These are phyloP conservation scores for Brachionus rubens DNA, from an alignment of 1,140 invertebrate genomes.

Conservation along the genomic window DNA sequence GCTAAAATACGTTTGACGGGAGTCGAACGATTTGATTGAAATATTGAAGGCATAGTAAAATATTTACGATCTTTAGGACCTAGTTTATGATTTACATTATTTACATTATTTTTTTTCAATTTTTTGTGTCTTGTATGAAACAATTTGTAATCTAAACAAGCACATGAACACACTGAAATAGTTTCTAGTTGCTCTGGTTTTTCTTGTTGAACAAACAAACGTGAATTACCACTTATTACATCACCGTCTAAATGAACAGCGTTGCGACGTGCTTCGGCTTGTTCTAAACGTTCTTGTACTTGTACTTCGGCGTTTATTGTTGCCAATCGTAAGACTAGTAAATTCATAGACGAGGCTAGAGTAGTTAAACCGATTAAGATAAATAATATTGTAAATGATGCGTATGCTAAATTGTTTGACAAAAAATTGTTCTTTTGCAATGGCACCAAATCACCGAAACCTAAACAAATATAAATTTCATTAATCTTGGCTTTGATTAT, in stretches of 20 bases:
- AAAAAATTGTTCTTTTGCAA: constrained; percentile 86
- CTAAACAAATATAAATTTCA: constrained; percentile 59
- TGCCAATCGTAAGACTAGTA: constrained; percentile 93
- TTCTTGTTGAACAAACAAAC: constrained; percentile 18
- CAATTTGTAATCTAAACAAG: constrained; percentile 41
- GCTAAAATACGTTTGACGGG: background rate
- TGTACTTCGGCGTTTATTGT: constrained; percentile 98
- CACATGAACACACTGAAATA: constrained; percentile 43
- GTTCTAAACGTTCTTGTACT: constrained; percentile 70
- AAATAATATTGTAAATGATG: constrained; percentile 95
- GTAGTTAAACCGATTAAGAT: constrained; percentile 99
- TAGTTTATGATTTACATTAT: background rate
- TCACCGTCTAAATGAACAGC: constrained; percentile 39
- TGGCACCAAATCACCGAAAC: constrained; percentile 68
- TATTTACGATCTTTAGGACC: background rate
- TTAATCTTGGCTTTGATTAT: too few species aligned
- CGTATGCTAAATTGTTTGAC: constrained; percentile 80
- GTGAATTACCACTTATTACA: constrained; percentile 16
- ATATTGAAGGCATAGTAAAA: background rate
- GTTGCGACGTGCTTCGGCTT: constrained; percentile 11
- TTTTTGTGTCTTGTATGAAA: constrained; percentile 1
- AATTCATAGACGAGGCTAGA: constrained; percentile 94
- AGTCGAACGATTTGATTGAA: background rate
- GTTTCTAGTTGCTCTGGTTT: constrained; percentile 31
- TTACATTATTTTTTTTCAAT: background rate